phyloP scores from a whole-genome alignment of 2,113 vertebrate species.

The Melanotaenia duboulayi region DNA sequence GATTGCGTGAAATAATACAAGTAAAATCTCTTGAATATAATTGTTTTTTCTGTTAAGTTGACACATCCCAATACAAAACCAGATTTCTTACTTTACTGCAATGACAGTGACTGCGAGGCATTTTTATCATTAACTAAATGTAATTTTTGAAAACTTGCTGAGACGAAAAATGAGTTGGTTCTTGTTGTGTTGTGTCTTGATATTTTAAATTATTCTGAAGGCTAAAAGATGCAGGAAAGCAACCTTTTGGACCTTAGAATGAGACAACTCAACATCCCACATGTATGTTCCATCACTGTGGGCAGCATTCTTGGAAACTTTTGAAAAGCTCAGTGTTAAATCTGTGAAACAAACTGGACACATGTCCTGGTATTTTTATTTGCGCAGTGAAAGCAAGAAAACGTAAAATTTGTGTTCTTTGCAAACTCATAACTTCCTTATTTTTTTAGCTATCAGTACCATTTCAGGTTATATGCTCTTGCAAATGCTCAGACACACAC shows the following conservation, averaged over 20 bases:
- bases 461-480: conserved; percentile 33
- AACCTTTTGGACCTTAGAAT: not conserved
- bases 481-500: not conserved
- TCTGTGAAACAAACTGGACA: not conserved
- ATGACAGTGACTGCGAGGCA: not conserved
- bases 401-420: conserved; percentile 29
- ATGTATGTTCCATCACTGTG: not conserved
- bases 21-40: not conserved
- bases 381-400: conserved; percentile 4
- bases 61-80: not conserved
- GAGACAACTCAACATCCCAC: not conserved
- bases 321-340: no score
- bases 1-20: no score
- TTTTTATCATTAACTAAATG: conserved; percentile 18
- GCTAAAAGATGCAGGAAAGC: not conserved
- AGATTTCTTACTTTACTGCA: not conserved
- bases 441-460: conserved; percentile 46
- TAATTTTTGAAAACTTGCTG: conserved; percentile 8
- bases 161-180: not conserved
- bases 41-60: no score
- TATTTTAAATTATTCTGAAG: not conserved
- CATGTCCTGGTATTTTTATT: not conserved
- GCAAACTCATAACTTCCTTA: conserved; percentile 11
- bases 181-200: not conserved
- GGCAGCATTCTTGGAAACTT: no score